Base-by-base conservation (phyloP, 2,797 vertebrate genomes). In the Momotus momota region DNA sequence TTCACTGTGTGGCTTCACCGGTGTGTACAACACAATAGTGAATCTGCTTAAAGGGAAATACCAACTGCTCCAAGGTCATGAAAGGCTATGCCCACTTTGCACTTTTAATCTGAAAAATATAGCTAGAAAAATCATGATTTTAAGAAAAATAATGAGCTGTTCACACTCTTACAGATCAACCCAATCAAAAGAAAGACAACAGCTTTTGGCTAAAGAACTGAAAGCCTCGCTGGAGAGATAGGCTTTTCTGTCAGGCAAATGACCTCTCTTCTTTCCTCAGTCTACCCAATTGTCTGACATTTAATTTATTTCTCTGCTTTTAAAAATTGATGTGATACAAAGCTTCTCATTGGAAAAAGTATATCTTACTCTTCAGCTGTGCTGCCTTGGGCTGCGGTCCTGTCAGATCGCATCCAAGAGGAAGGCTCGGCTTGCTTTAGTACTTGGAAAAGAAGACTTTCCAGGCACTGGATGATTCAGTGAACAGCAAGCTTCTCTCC, bases 231-330 rank as follows among this genome's bases (percentile, higher is more conserved):
- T 58, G n/a, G 22, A 65, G 41, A 77, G 38, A 35, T 6, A 85
- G 1, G 6, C n/a, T 64, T 83, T 62, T 87, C 61, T 61, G 27
- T 58, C 71, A 89, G 65, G 85, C 8, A 71, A 73, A 80, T 16
- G 52, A 70, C 52, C 46, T 78, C 54, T 74, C 84, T 58, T 67
- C 31, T 67, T 64, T 43, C 35, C 45, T 91, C 85, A 55, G 62
- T 79, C 84, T 91, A 81, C 26, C 5, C 3, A 0, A 54, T 33
- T 88, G 71, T 48, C 91, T 88, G 79, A 19, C 86, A 84, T 86
- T 84, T 83, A 81, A 89, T 88, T 82, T 89, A 64, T 78, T 92
- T 91, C 48, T 88, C 79, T 91, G 25, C 41, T 89, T 92, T 91
- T 67, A 95, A 87, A 87, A 85, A 94, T 14, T 72, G 72, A 86